Base-by-base conservation (phyloP, 2,888 invertebrate species). In the Macrostomum cliftonense region DNA sequence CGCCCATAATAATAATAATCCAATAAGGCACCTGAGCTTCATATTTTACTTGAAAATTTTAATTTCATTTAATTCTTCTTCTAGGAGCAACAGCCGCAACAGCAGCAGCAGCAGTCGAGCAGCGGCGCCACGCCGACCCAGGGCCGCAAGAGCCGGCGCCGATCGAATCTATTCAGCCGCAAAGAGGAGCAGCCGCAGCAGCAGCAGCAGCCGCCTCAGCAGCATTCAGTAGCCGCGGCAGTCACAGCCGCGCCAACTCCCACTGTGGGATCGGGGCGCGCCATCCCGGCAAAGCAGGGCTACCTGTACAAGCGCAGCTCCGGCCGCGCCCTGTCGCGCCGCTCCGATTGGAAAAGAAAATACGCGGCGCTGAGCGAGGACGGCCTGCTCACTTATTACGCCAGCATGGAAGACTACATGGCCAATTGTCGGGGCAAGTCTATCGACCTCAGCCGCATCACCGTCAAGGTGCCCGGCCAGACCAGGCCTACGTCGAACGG, bases 261-360 rank as follows among this genome's bases (percentile, higher is more conserved):
- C 28, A 28, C 28, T 28, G 28, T 28, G 4, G 28, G 28, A 28
- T 28, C 28, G 5, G 95, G 95, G 0, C 75, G 95, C 51, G 85
- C 86, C 49, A 97, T 97, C 64, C 97, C 95, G 0, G 73, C 93
- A 48, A 93, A 93, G 70, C 93, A 95, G 70, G 95, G 95, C 11
- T 86, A 86, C 64, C 76, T 97, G 59, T 89, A 93, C 68, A 97
- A 97, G 73, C 80, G 86, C 59, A 88, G 88, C 61, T 67, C 65
- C 56, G 28, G 28, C 28, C 75, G 75, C 59, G 82, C 88, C 0
- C 71, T 93, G 56, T 93, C 91, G n/a, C n/a, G n/a, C 68, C 88
- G 88, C 67, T 4, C 28, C 28, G 89, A 97, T 65, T 93, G 95
- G 89, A 97, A 97, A 75, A 97, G 97, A 76, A 97, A 97, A 68